phyloP scores from a whole-genome alignment of 2,113 vertebrate species.

The Copsychus sechellarum region DNA sequence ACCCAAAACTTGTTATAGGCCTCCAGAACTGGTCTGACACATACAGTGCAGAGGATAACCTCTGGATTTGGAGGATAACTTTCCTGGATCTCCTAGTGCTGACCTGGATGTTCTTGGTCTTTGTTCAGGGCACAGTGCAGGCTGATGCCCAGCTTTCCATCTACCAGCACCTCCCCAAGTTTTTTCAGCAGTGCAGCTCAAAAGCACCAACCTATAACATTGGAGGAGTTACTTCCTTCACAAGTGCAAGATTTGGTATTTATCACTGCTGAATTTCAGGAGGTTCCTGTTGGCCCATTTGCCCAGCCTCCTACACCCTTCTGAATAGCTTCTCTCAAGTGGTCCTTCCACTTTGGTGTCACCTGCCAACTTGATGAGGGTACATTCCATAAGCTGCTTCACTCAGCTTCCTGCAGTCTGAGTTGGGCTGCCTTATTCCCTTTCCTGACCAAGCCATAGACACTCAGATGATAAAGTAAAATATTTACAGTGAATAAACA shows the following conservation, averaged over 20 bases:
- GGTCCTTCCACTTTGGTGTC: neutral
- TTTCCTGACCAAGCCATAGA: neutral
- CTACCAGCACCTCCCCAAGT: neutral
- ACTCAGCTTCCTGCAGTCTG: neutral
- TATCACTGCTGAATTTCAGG: neutral
- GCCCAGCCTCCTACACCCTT: neutral
- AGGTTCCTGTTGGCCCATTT: neutral
- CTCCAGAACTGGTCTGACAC: neutral
- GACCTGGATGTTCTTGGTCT: neutral
- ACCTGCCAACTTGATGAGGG: neutral
- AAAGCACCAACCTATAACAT: neutral
- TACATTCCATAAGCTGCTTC: neutral
- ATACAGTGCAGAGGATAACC: neutral
- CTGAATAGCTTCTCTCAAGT: neutral
- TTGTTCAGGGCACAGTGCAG: neutral
- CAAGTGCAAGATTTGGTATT: neutral
- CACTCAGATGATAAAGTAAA: neutral
- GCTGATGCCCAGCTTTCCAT: neutral
- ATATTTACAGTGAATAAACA: neutral
- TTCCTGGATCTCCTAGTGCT: neutral
- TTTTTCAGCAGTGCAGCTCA: neutral
- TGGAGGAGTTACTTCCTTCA: neutral
- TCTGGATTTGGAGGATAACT: too few species aligned
- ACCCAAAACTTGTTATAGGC: neutral
- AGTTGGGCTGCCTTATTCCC: neutral